Evolutionary conservation across 2,888 invertebrate genomes (phyloP), one percentile per base, ranked within the genome.

Genomic region (Apocheima hispidaria): DNA sequence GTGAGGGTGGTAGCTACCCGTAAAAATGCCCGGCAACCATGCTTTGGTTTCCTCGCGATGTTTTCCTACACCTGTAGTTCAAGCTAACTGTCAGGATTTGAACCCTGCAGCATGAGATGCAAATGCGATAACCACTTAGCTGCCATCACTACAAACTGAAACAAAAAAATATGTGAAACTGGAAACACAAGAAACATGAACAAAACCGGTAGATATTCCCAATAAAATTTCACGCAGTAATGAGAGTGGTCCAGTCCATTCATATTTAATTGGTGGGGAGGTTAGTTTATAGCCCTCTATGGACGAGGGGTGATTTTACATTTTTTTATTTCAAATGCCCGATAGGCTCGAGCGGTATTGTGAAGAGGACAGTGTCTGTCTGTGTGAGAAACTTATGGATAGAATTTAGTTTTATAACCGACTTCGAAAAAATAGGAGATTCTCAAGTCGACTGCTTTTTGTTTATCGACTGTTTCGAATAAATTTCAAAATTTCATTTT

Each of bases 191-290:
- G 65, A 71, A 73, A 73, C 35, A 65, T 69, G 70, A 72, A 76
- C 72, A 72, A 75, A 73, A 68, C 68, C 41, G 14, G 23, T 16
- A 28, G 43, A 38, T 53, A 63, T 68, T 67, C 60, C 65, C 54
- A 65, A 65, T 67, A 84, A 86, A 86, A 80, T 81, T 84, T 79
- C 77, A 78, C 78, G 74, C 72, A 65, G 85, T 88, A 89, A 90
- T 87, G 84, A 82, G 80, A 83, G 78, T 79, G 79, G 78, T 76
- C 75, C 71, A 63, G 72, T 65, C 70, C 83, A 83, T 92, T 83
- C 89, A 91, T 91, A 90, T 90, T 90, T 91, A 92, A 92, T 92
- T 92, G 91, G 89, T 79, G 80, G 74, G 81, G 74, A 49, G 79
- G 71, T 80, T 87, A 84, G 86, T 90, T 92, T 92, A 92, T 84